Percentiles rank a stretch among this genome's conserved stretches.
phyloP scores from a whole-genome alignment of 2,113 vertebrate species.

The Ophthalmolycus amberensis region DNA sequence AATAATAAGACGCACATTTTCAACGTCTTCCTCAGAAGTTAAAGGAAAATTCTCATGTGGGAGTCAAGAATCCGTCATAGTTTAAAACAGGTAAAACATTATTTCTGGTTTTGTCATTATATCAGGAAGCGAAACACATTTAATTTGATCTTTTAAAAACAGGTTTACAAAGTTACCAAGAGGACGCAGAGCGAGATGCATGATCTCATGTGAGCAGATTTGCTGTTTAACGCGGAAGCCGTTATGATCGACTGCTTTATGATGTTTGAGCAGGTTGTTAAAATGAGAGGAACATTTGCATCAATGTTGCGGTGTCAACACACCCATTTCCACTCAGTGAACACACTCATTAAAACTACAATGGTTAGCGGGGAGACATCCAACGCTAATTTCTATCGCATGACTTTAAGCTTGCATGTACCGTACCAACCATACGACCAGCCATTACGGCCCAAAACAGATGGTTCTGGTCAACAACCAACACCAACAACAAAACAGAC shows the following conservation, averaged over 20 bases:
- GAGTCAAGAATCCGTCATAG: background rate
- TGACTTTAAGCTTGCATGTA: background rate
- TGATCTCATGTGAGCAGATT: background rate
- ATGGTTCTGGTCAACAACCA: slow-evolving; percentile 18
- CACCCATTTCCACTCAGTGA: slow-evolving; percentile 9
- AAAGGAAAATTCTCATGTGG: background rate
- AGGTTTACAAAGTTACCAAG: background rate
- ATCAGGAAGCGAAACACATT: background rate
- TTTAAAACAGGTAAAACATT: slow-evolving; percentile 5
- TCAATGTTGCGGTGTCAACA: background rate
- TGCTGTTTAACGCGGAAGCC: background rate
- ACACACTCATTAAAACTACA: slow-evolving; percentile 8
- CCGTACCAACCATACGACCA: background rate
- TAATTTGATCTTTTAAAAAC: background rate
- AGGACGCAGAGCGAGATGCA: background rate
- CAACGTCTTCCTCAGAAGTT: background rate
- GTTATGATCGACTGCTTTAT: background rate
- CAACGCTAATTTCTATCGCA: slow-evolving; percentile 22
- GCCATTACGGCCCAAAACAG: slow-evolving; percentile 1
- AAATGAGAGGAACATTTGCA: background rate
- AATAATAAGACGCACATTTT: slow-evolving; percentile 23
- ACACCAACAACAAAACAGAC: background rate
- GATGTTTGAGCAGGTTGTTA: background rate
- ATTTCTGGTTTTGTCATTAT: slow-evolving; percentile 1
- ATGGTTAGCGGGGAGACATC: background rate